These are phyloP conservation scores for Dascillus cervinus DNA, from an alignment of 2,888 invertebrate species.

Conservation along the genomic window DNA sequence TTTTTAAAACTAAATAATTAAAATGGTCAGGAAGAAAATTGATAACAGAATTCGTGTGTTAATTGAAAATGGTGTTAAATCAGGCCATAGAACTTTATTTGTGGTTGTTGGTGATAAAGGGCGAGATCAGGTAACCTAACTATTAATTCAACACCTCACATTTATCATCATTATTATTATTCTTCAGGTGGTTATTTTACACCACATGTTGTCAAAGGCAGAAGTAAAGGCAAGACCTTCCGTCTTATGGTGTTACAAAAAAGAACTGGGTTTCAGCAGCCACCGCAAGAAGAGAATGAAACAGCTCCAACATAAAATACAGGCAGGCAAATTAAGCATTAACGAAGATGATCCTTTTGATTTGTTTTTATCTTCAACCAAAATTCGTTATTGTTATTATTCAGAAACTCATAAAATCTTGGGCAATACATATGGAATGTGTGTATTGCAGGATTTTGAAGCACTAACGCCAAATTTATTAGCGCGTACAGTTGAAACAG, in stretches of 20 bases:
- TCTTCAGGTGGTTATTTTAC: constrained; percentile 82
- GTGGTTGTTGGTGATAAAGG: constrained; percentile 93
- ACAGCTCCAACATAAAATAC: constrained; percentile 71
- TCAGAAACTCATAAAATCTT: constrained; percentile 96
- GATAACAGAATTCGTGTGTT: constrained; percentile 92
- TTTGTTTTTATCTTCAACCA: constrained; percentile 89
- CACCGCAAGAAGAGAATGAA: constrained; percentile 92
- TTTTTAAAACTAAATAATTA: constrained; percentile 23
- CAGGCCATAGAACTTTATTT: constrained; percentile 89
- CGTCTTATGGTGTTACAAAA: constrained; percentile 99
- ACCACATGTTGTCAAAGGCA: constrained; percentile 96
- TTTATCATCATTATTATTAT: constrained; percentile 8
- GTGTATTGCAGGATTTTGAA: constrained; percentile 84
- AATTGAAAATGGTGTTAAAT: constrained; percentile 93
- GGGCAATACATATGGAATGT: constrained; percentile 83
- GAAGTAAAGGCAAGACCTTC: constrained; percentile 86
- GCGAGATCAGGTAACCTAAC: constrained; percentile 71
- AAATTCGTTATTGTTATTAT: constrained; percentile 96
- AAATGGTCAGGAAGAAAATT: constrained; percentile 89
- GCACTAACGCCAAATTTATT: constrained; percentile 94
- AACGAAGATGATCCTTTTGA: constrained; percentile 97
- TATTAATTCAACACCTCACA: neutral
- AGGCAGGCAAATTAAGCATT: constrained; percentile 78
- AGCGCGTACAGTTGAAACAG: constrained; percentile 94
- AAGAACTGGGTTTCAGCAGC: constrained; percentile 52